Evolutionary conservation across 2,797 vertebrate species (phyloP).

Genomic region (Hylomyscus alleni): DNA sequence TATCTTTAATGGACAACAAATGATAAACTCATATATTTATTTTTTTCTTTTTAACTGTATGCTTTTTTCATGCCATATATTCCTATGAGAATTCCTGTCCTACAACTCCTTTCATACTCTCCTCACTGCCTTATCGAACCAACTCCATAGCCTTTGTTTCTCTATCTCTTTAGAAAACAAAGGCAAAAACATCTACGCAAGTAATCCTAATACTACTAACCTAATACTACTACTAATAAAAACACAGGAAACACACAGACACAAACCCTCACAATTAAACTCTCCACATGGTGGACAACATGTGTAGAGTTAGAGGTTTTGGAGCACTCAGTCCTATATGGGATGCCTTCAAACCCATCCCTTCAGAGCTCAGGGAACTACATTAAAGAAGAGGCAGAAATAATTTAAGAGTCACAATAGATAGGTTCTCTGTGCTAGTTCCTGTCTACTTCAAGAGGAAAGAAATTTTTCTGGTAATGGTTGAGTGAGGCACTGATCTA

Average conservation of each 20-base stretch:
- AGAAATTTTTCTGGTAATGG: background rate
- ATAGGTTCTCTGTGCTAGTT: background rate
- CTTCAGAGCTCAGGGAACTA: too few species aligned
- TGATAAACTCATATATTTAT: slow-evolving; percentile 54
- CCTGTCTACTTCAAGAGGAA: background rate
- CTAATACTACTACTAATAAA: background rate
- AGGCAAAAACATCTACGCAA: background rate
- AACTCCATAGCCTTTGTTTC: background rate
- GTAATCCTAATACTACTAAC: background rate
- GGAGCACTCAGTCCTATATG: too few species aligned
- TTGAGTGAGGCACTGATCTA: background rate
- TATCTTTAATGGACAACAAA: slow-evolving; percentile 30
- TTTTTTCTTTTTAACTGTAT: background rate
- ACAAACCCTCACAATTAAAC: background rate
- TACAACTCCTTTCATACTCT: background rate
- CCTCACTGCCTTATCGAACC: too few species aligned
- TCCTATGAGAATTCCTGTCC: background rate
- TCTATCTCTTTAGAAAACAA: background rate
- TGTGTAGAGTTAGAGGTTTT: too few species aligned
- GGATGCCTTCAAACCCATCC: too few species aligned
- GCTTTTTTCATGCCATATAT: background rate
- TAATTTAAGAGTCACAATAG: too few species aligned
- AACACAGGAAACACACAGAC: background rate
- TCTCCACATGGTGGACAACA: too few species aligned
- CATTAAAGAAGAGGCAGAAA: too few species aligned